A percentile compares a stretch with the other conserved stretches of the same genome.
Conservation (phyloP, 2,113 vertebrate genomes). For the Lepus americanus region DNA sequence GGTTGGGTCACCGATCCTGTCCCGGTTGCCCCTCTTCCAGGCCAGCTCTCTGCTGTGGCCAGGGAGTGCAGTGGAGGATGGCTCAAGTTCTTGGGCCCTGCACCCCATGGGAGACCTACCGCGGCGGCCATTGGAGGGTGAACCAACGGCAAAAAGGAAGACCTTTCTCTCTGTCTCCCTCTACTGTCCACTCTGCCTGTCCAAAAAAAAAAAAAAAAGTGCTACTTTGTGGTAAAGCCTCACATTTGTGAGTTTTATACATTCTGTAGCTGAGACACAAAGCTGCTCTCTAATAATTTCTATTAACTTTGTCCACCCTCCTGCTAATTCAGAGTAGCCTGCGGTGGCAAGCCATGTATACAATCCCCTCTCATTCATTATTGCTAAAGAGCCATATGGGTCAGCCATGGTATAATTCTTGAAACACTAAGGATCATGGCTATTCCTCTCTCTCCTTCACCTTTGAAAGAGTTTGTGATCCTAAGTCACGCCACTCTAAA, state of each 20-base stretch:
- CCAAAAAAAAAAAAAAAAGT: background rate
- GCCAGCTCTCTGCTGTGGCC: too few relatives aligned
- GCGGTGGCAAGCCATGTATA: background rate
- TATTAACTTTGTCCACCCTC: background rate
- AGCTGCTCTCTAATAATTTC: background rate
- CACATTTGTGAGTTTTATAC: background rate
- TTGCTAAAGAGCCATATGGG: background rate
- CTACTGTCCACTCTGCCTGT: too few relatives aligned
- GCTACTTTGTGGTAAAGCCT: constrained; percentile 18
- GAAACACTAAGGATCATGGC: background rate
- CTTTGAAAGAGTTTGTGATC: background rate
- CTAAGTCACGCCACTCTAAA: background rate
- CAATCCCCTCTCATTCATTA: background rate
- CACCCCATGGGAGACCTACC: too few relatives aligned
- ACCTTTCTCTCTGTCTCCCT: too few relatives aligned
- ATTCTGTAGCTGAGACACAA: background rate
- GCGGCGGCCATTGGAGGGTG: too few relatives aligned
- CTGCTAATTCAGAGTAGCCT: background rate
- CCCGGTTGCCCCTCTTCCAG: too few relatives aligned
- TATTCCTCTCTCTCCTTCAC: background rate
- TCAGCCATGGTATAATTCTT: background rate
- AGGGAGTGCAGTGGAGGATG: too few relatives aligned
- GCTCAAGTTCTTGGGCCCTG: too few relatives aligned
- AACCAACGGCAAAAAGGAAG: too few relatives aligned
- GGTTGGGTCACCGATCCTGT: too few relatives aligned